These are phyloP conservation scores for Hydrozoanthus tunicans DNA, from an alignment of 64 coral and sea anemone species.

Conservation along the genomic window DNA sequence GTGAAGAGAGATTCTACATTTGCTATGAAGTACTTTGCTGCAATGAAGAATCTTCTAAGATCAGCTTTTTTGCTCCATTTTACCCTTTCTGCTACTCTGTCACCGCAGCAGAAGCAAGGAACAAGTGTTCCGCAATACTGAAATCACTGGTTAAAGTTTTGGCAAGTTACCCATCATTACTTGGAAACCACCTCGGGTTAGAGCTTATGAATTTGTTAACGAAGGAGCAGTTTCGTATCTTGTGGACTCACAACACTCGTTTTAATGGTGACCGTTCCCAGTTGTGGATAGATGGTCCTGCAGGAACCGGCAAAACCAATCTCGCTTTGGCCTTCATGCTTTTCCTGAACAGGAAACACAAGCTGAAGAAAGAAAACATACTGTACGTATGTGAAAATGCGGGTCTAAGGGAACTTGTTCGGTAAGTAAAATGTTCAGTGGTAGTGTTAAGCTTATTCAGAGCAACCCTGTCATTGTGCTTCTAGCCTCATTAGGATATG, in stretches of 20 bases:
- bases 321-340: conserved; percentile 40
- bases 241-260: not conserved
- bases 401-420: conserved; percentile 1
- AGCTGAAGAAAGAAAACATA: not conserved
- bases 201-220: conserved; percentile 47
- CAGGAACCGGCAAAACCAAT: conserved; percentile 44
- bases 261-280: not conserved
- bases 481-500: no score
- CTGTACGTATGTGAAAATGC: conserved; percentile 46
- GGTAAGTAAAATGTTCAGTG: conserved; percentile 13
- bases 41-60: not conserved
- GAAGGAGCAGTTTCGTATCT: not conserved
- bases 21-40: conserved; percentile 8
- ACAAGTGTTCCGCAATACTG: not conserved
- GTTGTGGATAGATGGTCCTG: conserved; percentile 40
- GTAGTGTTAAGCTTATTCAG: no score
- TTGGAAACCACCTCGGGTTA: conserved; percentile 14
- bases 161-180: not conserved
- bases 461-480: no score
- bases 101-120: not conserved
- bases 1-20: conserved; percentile 35
- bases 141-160: conserved; percentile 24
- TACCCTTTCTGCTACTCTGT: conserved; percentile 19
- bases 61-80: not conserved
- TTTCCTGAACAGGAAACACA: not conserved